Conservation (phyloP, 2,888 invertebrate species). For the Congeria kusceri region DNA sequence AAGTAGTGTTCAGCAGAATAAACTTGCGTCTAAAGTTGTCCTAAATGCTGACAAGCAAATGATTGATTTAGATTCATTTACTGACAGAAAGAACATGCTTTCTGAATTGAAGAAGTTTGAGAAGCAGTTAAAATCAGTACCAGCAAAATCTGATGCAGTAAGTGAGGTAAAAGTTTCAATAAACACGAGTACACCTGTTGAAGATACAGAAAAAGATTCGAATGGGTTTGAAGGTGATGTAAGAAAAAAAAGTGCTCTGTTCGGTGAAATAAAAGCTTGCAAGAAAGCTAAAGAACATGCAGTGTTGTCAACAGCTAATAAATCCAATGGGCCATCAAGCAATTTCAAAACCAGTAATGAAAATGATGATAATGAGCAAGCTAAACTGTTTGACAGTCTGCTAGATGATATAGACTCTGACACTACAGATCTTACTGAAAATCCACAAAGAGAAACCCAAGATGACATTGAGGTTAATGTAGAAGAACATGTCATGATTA, state of each 20-base stretch:
- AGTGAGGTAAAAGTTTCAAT: constrained; percentile 24
- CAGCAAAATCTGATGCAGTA: constrained; percentile 22
- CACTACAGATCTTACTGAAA: constrained; percentile 10
- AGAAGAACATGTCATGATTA: background rate
- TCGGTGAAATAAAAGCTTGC: constrained; percentile 51
- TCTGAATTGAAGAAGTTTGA: constrained; percentile 64
- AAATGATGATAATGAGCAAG: constrained; percentile 15
- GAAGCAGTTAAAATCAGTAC: constrained; percentile 56
- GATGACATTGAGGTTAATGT: background rate
- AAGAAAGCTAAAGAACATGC: constrained; percentile 54
- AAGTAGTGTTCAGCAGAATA: constrained; percentile 12
- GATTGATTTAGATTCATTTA: constrained; percentile 60
- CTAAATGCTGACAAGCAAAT: constrained; percentile 58
- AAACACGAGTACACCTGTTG: constrained; percentile 6
- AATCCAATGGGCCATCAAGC: constrained; percentile 1
- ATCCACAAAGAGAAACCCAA: constrained; percentile 19
- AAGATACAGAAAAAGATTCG: background rate
- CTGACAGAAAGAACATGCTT: constrained; percentile 59
- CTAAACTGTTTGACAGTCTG: constrained; percentile 46
- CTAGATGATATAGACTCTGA: constrained; percentile 26
- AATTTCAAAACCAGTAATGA: background rate
- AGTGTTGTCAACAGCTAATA: constrained; percentile 8
- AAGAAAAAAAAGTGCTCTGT: constrained; percentile 22
- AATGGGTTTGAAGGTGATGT: background rate
- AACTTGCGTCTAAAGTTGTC: constrained; percentile 45